Evolutionary conservation across 2,113 vertebrate genomes (phyloP), one percentile per base, ranked within the genome.

Genomic region (Nothocercus julius): DNA sequence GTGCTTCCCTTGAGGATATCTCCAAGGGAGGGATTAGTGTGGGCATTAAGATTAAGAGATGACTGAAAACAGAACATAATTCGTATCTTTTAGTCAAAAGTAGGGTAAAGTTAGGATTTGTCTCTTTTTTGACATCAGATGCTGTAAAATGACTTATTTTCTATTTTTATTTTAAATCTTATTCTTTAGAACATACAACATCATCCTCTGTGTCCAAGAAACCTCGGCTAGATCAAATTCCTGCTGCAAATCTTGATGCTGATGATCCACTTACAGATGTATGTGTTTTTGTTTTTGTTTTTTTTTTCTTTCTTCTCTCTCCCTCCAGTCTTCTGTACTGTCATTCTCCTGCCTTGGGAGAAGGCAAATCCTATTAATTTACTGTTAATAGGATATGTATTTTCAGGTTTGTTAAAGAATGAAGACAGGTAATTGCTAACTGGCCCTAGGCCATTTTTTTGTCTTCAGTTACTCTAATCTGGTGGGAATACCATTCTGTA

Each of bases 221-320:
- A 66, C 99, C 99, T 87, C 98, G 99, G 11, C 97, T 99, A 82
- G 99, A 99, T 97, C 99, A 99, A 97, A 99, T 99, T 95, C 99
- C 99, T 84, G 99, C 99, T 9, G 99, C 99, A 86, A 99, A 99
- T 96, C 98, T 99, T 47, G 99, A 99, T 95, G 99, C 99, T 13
- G 99, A 99, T 28, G 99, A 99, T 82, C 99, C 99, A 13, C 98
- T 99, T 45, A 99, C 99, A 77, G 99, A 99, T 81, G 99, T 99
- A 97, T n/a, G 98, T 97, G 77, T 83, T 45, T 73, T 34, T 49
- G 14, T 6, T 44, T 44, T 49, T 45, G 44, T 45, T 22, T 49
- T 20, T 22, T 49, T 49, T 22, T 44, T 44, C 15, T 44, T 44
- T 44, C 15, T 44, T 44, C 13, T 44, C 15, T 44, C 13, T 44